Evolutionary conservation across 2,888 invertebrate species (phyloP), one percentile per base, ranked within the genome.

Genomic region (Campopleginae sp.): DNA sequence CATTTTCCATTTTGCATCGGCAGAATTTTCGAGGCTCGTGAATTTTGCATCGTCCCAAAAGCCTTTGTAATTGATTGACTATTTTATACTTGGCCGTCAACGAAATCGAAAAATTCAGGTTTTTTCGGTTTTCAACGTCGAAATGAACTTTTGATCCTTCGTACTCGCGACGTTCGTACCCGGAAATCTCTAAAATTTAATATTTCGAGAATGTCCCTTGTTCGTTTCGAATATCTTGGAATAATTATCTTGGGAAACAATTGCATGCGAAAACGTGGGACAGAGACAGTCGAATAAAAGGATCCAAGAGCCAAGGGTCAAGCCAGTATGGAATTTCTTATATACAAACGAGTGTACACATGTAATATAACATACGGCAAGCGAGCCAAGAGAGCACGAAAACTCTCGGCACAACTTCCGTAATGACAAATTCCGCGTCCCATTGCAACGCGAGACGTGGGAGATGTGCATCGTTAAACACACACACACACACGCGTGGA

Each of bases 381-480:
- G n/a, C 31, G 79, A 63, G 51, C 63, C 31, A 31, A 68, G 68
- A 58, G 58, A 31, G 38, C 46, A 27, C 63, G 51, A 71, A 33
- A 76, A 80, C 65, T 84, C 65, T 65, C 51, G 76, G 80, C 38
- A 71, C 76, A 84, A 80, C 80, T 84, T 71, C 71, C 71, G 65
- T 84, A 84, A 84, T 84, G 84, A 84, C 84, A 80, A 84, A 84
- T 84, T 84, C 84, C 80, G 58, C 80, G 84, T 84, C 70, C 84
- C 80, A 63, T 74, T 83, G 74, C 74, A 61, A 68, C 75, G 79
- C 61, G 70, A 51, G 19, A 68, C 74, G 44, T 75, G 79, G 63
- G 65, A 76, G 70, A 75, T 71, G 76, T 48, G 48, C 48, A 65
- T 38, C 48, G 63, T 82, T 82, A 70, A 58, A 78, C 46, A 58